These are phyloP conservation scores for Chelonus formosanus DNA, from an alignment of 2,888 invertebrate species.

Conservation along the genomic window DNA sequence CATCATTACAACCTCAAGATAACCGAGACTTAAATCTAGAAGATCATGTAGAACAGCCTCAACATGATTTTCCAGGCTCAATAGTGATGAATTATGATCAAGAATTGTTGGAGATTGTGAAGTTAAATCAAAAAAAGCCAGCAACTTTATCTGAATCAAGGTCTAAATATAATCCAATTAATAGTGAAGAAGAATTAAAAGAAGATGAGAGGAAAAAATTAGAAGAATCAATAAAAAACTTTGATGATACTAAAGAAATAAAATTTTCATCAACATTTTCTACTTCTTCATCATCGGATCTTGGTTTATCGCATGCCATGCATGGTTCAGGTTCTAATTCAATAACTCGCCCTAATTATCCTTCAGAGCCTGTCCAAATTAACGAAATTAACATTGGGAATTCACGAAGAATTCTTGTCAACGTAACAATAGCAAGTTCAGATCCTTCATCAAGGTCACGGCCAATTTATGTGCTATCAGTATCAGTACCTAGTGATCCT, in stretches of 20 bases:
- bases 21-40: constrained; percentile 1
- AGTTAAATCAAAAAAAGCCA: constrained; percentile 56
- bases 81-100: constrained; percentile 60
- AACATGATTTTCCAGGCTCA: constrained; percentile 63
- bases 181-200: constrained; percentile 35
- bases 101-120: constrained; percentile 66
- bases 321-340: constrained; percentile 29
- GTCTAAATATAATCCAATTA: constrained; percentile 44
- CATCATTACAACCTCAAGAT: constrained; percentile 41
- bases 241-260: neutral
- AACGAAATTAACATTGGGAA: constrained; percentile 21
- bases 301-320: constrained; percentile 39
- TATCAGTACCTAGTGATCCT: constrained; percentile 77
- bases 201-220: neutral
- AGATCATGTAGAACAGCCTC: constrained; percentile 54
- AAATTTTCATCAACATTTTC: too few species aligned
- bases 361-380: neutral
- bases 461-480: constrained; percentile 81
- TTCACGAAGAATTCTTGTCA: constrained; percentile 77
- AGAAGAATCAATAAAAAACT: neutral
- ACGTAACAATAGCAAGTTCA: constrained; percentile 83
- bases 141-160: constrained; percentile 53
- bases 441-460: constrained; percentile 69
- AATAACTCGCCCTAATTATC: constrained; percentile 22
- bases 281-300: constrained; percentile 42